These are phyloP conservation scores for Oplegnathus fasciatus DNA, from an alignment of 2,113 vertebrate species.

Conservation along the genomic window DNA sequence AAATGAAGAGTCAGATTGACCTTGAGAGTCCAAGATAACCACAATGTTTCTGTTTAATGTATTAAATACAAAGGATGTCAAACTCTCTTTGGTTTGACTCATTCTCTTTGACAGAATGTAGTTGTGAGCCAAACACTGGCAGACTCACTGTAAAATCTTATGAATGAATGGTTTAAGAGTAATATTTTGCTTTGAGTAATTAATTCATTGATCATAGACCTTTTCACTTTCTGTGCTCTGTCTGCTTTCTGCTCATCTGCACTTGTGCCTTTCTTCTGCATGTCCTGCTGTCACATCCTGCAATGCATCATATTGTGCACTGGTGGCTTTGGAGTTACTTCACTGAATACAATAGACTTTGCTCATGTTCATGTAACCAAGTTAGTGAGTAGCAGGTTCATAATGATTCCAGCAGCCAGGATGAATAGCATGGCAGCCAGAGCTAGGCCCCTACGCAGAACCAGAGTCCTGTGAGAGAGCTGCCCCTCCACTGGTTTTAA, in stretches of 20 bases:
- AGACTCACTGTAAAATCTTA: not conserved
- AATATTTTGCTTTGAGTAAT: not conserved
- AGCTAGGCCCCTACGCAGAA: conserved; percentile 70
- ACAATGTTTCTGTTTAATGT: conserved; percentile 45
- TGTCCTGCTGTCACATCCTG: not conserved
- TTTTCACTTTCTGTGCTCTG: not conserved
- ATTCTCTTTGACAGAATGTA: not conserved
- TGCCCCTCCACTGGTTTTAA: not conserved
- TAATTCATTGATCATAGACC: not conserved
- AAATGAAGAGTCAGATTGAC: conserved; percentile 28
- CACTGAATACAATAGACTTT: not conserved
- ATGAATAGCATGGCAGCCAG: conserved; percentile 77
- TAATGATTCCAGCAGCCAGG: conserved; percentile 72
- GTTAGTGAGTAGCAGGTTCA: conserved; percentile 60
- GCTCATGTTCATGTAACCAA: conserved; percentile 49
- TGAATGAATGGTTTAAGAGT: not conserved
- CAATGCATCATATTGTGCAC: not conserved
- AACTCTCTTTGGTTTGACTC: conserved; percentile 17
- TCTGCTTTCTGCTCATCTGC: not conserved
- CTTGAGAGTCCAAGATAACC: not conserved
- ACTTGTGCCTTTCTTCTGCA: not conserved
- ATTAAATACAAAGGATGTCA: not conserved
- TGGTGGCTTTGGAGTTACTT: not conserved
- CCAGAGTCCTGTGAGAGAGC: conserved; percentile 49
- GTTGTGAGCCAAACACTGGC: not conserved